Evolutionary conservation across 2,113 vertebrate genomes (phyloP), one percentile per base, ranked within the genome.

Genomic region (Cygnus atratus): DNA sequence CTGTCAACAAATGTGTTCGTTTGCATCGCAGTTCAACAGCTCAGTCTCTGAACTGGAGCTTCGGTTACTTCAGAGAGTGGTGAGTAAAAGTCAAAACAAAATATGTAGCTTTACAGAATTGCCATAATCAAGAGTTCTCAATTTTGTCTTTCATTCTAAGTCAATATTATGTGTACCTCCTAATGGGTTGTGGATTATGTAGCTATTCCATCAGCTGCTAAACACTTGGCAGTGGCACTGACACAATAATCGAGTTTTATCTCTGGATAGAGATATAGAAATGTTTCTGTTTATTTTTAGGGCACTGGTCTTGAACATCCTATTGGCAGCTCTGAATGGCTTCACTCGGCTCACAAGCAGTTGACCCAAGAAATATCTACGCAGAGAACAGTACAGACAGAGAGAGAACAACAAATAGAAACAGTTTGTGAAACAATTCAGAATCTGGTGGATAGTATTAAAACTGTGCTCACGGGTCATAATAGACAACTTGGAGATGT

Each of bases 1-100:
- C 57, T 99, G 99, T 77, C 99, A 99, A 76, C 99, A 99, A 41
- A 99, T 99, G 95, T 99, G 99, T 87, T 99, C 99, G 2, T 99
- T 99, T 67, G 99, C 99, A 0, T 98, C 99, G 0, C 99, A 99
- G 98, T 99, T 99, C 87, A 99, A 98, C 97, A 99, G 98, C 92
- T 98, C 99, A 0, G 99, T 99, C 57, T 99, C 99, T 10, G 97
- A 99, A 2, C 97, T 99, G 95, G 99, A 99, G 96, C 99, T 99
- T 5, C 98, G 98, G 29, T 98, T 99, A 2, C 98, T 99, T 80
- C 98, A 99, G 95, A 98, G 99, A 90, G 98, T 99, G 99, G 99
- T 99, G 59, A 95, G 98, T 98, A 28, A 63, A 39, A 59, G 31
- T 72, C 61, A 78, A 5, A 75, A 61, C 59, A 44, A 26, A 84